Conservation (phyloP, 2,113 vertebrate species). For the Microtus oregoni region DNA sequence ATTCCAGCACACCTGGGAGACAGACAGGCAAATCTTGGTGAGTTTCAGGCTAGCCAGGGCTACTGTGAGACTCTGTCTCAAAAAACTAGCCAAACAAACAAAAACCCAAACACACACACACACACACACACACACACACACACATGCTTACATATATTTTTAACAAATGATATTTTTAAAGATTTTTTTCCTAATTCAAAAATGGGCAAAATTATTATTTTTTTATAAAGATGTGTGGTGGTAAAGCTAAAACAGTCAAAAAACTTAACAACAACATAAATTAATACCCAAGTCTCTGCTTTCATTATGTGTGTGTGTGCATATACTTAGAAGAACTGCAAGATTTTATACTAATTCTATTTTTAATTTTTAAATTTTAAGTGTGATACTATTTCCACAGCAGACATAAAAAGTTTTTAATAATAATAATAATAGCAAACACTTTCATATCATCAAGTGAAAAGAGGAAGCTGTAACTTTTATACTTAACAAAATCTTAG, state of each 20-base stretch:
- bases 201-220: neutral
- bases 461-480: constrained; percentile 40
- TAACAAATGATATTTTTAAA: constrained; percentile 22
- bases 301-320: neutral
- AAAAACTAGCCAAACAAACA: too few relatives aligned
- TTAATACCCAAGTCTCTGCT: neutral
- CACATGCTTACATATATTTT: neutral
- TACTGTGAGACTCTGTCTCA: too few relatives aligned
- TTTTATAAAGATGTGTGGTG: neutral
- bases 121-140: too few relatives aligned
- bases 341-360: constrained; percentile 8
- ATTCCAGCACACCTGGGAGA: too few relatives aligned
- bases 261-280: neutral
- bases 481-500: neutral
- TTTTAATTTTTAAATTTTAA: constrained; percentile 53
- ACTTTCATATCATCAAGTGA: neutral
- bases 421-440: constrained; percentile 39
- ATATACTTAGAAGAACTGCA: neutral
- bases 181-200: constrained; percentile 19
- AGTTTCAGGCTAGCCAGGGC: too few relatives aligned
- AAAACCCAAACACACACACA: too few relatives aligned
- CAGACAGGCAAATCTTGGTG: too few relatives aligned
- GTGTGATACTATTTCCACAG: constrained; percentile 18
- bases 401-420: neutral
- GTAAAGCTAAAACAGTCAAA: neutral